Percentiles rank a stretch among this genome's conserved stretches.
Conservation (phyloP, 1,140 invertebrate species). For the Diachasmimorpha longicaudata region DNA sequence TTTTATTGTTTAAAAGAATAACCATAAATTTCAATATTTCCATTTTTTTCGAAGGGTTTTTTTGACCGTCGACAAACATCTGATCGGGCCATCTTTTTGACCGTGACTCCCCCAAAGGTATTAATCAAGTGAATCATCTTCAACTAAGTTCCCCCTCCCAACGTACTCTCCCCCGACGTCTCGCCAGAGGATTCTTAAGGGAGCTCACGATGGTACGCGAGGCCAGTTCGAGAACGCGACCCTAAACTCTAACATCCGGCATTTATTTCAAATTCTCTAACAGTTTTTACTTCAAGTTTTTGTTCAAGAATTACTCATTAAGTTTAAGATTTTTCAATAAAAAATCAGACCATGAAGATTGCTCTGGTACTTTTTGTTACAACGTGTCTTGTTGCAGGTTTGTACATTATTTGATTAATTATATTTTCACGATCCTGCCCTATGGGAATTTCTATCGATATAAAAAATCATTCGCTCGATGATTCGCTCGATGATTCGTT, state of each 20-base stretch:
- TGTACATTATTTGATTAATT: slow-evolving; percentile 33
- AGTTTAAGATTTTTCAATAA: slow-evolving; percentile 31
- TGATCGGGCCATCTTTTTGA: not conserved
- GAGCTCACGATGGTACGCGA: slow-evolving; percentile 54
- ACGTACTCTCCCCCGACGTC: slow-evolving; percentile 40
- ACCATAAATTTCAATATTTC: no score
- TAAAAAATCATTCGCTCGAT: no score
- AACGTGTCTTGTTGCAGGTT: slow-evolving; percentile 54
- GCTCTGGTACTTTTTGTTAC: slow-evolving; percentile 47
- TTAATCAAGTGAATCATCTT: slow-evolving; percentile 15
- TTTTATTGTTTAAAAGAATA: no score
- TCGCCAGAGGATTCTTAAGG: slow-evolving; percentile 60
- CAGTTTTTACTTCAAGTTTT: slow-evolving; percentile 9
- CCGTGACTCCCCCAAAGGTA: not conserved
- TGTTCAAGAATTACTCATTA: not conserved
- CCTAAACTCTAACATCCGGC: slow-evolving; percentile 60
- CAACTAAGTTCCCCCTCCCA: slow-evolving; percentile 11
- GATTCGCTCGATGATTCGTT: no score
- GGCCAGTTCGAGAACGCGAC: slow-evolving; percentile 61
- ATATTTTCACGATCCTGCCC: not conserved
- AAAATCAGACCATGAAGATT: slow-evolving; percentile 53
- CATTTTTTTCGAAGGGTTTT: no score
- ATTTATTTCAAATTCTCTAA: slow-evolving; percentile 44
- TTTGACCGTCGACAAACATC: no score
- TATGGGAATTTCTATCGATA: no score